Evolutionary conservation across 2,113 vertebrate genomes (phyloP), one percentile per base, ranked within the genome.

Genomic region (Lutjanus erythropterus): DNA sequence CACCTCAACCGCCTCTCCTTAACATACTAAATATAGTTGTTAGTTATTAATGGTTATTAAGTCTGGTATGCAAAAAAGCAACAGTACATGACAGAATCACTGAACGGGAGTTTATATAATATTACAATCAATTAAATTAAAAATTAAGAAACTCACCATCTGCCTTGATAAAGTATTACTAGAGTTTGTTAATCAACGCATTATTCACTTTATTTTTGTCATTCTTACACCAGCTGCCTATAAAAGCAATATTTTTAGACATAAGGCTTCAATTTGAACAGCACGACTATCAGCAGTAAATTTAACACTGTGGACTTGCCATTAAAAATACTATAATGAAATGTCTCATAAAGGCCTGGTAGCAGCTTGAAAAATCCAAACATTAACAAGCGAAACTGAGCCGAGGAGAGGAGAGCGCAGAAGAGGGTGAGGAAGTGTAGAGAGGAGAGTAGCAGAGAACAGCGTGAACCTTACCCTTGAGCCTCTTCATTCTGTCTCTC

Each of bases 401-500:
- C 14, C 18, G 18, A 65, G 16, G 12, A 56, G 23, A 46, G 60
- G 14, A 31, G 33, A 77, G 29, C 21, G 2, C 29, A 27, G 16
- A 49, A 42, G 49, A 64, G 10, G 21, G 4, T 27, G 50, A 76
- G 53, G 25, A 23, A 53, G 35, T 19, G 64, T 1, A 16, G 9
- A 49, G 25, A 53, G 9, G 15, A 42, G 27, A 58, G 42, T 8
- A 49, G 23, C 8, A 31, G 25, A 56, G 46, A 53, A 58, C 33
- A 66, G 44, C 42, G 21, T 59, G 39, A 70, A 66, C 65, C 35
- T 60, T 72, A 29, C 6, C 77, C 74, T 78, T 78, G 41, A 31
- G 75, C 39, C 35, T 80, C 44, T 68, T 60, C 62, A 49, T 72
- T 60, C 46, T 4, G 14, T 25, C 61, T 31, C 18, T 41, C 53